phyloP scores from a whole-genome alignment of 1,140 invertebrate genomes.

The Dysdera silvatica region DNA sequence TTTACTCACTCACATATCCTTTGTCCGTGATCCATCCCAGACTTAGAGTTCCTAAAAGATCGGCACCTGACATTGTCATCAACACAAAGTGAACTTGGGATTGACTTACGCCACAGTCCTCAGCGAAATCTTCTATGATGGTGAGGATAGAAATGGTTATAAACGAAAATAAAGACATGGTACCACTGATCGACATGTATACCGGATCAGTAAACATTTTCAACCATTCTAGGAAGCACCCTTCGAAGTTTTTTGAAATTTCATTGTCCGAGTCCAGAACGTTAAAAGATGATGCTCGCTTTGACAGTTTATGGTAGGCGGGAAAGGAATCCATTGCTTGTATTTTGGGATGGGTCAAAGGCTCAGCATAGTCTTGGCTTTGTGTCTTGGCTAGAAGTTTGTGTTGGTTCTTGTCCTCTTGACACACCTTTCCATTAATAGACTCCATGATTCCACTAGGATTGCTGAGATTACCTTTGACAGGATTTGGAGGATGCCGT shows the following conservation, averaged over 20 bases:
- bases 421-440: no score
- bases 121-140: conserved; percentile 25
- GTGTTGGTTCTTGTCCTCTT: no score
- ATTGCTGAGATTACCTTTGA: no score
- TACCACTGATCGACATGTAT: conserved; percentile 8
- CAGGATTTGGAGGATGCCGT: no score
- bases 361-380: no score
- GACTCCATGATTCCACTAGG: no score
- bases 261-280: no score
- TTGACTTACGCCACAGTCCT: conserved; percentile 1
- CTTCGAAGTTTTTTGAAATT: not conserved
- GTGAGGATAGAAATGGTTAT: conserved; percentile 16
- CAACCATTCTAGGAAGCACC: conserved; percentile 15
- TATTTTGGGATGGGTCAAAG: no score
- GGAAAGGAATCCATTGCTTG: no score
- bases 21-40: conserved; percentile 15
- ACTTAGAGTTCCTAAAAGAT: conserved; percentile 10
- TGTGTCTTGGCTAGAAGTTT: no score
- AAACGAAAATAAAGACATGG: conserved; percentile 21
- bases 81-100: conserved; percentile 6
- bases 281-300: no score
- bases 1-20: conserved; percentile 13
- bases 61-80: conserved; percentile 14
- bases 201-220: conserved; percentile 5
- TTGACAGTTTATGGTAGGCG: no score